phyloP scores from a whole-genome alignment of 2,113 vertebrate species.

The Coracopsis vasa region DNA sequence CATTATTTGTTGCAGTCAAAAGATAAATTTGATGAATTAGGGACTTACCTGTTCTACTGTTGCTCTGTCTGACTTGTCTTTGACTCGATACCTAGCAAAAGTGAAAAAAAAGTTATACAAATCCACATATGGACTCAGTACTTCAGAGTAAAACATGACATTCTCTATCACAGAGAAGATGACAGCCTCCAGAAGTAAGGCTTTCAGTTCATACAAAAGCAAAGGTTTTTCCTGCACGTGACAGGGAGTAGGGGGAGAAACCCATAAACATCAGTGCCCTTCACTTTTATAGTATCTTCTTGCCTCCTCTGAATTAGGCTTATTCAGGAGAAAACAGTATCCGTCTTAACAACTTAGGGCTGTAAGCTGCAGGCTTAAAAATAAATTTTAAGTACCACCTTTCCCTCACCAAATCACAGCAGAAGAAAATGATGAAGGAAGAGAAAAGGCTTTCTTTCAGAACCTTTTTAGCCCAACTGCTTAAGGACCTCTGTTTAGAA shows the following conservation, averaged over 20 bases:
- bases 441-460: neutral
- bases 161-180: neutral
- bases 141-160: neutral
- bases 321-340: fast-evolving
- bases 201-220: neutral
- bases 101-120: neutral
- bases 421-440: neutral
- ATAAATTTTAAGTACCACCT: neutral
- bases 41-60: slow-evolving; percentile 91
- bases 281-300: neutral
- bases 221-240: neutral
- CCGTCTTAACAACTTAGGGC: neutral
- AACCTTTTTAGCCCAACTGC: neutral
- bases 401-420: neutral
- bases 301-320: neutral
- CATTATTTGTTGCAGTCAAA: neutral
- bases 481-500: neutral
- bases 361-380: neutral
- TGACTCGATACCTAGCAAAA: slow-evolving; percentile 87
- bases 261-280: neutral
- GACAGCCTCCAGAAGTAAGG: neutral
- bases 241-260: neutral
- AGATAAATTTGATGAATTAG: neutral
- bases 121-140: neutral
- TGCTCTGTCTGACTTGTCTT: slow-evolving; percentile 96